Conservation (phyloP, 2,113 vertebrate species). For the Macquaria australasica region DNA sequence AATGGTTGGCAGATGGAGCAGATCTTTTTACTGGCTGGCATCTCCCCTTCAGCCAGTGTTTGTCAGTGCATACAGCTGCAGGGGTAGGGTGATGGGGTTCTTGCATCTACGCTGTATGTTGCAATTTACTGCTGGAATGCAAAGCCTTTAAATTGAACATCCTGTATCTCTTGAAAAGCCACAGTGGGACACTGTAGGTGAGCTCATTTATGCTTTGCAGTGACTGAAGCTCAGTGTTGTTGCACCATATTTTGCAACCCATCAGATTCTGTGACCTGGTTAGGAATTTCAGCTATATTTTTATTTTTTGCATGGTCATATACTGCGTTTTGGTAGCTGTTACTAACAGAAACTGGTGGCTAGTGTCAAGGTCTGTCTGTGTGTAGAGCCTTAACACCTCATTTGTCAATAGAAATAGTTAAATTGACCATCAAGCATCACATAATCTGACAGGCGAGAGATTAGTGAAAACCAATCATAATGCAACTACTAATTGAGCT, state of each 20-base stretch:
- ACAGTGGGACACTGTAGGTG: background rate
- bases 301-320: background rate
- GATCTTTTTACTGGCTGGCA: background rate
- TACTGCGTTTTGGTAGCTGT: background rate
- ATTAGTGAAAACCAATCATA: background rate
- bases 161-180: background rate
- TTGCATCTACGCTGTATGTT: background rate
- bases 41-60: background rate
- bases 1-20: background rate
- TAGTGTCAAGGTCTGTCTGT: too few relatives aligned
- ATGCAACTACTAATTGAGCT: background rate
- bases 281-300: too few relatives aligned
- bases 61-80: background rate
- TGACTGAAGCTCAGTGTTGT: background rate
- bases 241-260: too few relatives aligned
- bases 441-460: background rate
- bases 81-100: background rate
- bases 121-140: background rate
- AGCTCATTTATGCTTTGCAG: background rate
- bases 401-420: too few relatives aligned
- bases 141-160: background rate
- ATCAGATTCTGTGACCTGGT: too few relatives aligned
- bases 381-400: too few relatives aligned
- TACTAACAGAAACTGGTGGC: background rate
- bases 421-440: background rate